phyloP scores from a whole-genome alignment of 1,140 invertebrate species.

The Penaeus japonicus region DNA sequence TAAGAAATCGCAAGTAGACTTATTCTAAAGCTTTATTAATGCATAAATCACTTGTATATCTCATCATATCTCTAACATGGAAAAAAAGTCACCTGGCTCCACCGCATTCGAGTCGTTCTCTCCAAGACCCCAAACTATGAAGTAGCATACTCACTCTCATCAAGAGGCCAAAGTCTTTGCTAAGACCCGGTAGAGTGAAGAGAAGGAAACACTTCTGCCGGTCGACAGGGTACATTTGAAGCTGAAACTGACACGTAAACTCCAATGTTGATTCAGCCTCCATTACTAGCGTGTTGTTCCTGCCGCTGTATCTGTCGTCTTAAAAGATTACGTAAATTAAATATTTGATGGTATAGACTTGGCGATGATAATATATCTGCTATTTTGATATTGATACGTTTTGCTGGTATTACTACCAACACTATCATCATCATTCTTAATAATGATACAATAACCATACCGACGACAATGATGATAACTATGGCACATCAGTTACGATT shows the following conservation, averaged over 20 bases:
- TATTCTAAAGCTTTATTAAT: neutral
- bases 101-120: no score
- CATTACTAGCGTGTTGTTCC: neutral
- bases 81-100: no score
- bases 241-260: neutral
- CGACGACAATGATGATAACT: no score
- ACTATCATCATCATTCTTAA: no score
- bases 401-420: no score
- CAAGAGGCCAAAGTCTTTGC: neutral
- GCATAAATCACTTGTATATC: neutral
- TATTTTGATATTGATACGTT: no score
- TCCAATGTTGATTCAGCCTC: neutral
- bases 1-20: neutral
- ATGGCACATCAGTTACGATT: no score
- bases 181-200: constrained; percentile 16
- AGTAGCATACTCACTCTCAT: neutral
- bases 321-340: no score
- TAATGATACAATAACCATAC: no score
- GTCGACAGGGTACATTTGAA: constrained; percentile 47
- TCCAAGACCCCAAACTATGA: neutral
- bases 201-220: constrained; percentile 25
- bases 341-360: no score
- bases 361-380: no score
- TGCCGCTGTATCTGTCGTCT: neutral
- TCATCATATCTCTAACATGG: no score